Percentiles rank a stretch among this genome's conserved stretches.
Evolutionary conservation across 2,888 invertebrate genomes (phyloP).

Genomic region (Eugnorisma glareosa): DNA sequence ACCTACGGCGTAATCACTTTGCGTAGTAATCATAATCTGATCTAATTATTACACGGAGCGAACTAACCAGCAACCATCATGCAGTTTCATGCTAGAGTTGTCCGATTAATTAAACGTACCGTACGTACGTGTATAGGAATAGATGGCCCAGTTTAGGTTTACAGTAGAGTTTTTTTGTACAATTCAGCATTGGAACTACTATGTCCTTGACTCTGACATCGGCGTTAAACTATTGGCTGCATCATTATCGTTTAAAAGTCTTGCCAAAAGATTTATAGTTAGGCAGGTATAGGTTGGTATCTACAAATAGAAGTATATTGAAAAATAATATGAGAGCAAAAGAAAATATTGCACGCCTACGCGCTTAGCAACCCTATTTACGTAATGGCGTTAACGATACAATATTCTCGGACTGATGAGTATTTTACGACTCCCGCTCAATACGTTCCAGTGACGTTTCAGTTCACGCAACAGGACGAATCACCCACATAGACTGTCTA

Average conservation of each 20-base stretch:
- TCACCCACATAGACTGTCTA: slow-evolving; percentile 9
- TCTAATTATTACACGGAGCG: slow-evolving; percentile 63
- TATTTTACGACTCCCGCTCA: slow-evolving; percentile 52
- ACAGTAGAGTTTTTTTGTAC: slow-evolving; percentile 2
- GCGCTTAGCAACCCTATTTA: slow-evolving; percentile 37
- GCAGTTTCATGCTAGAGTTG: slow-evolving; percentile 44
- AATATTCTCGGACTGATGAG: slow-evolving; percentile 39
- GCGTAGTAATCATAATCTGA: slow-evolving; percentile 57
- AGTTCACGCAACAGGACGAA: slow-evolving; percentile 27
- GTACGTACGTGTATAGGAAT: slow-evolving; percentile 9
- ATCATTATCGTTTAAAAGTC: slow-evolving; percentile 6
- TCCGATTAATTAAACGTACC: slow-evolving; percentile 47
- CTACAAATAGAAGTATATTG: background rate
- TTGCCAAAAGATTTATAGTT: slow-evolving; percentile 33
- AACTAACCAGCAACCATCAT: slow-evolving; percentile 42
- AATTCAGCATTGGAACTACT: slow-evolving; percentile 6
- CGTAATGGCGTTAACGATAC: slow-evolving; percentile 28
- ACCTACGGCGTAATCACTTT: slow-evolving; percentile 39
- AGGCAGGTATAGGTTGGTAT: background rate
- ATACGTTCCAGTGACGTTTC: slow-evolving; percentile 41
- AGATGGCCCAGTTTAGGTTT: slow-evolving; percentile 25
- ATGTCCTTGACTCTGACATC: slow-evolving; percentile 27
- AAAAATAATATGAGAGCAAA: slow-evolving; percentile 8
- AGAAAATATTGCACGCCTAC: slow-evolving; percentile 7
- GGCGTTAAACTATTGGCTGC: slow-evolving; percentile 23